A percentile compares a stretch with the other conserved stretches of the same genome.
These are phyloP conservation scores for Tetranychus piercei DNA, from an alignment of 2,888 invertebrate genomes.

Conservation along the genomic window DNA sequence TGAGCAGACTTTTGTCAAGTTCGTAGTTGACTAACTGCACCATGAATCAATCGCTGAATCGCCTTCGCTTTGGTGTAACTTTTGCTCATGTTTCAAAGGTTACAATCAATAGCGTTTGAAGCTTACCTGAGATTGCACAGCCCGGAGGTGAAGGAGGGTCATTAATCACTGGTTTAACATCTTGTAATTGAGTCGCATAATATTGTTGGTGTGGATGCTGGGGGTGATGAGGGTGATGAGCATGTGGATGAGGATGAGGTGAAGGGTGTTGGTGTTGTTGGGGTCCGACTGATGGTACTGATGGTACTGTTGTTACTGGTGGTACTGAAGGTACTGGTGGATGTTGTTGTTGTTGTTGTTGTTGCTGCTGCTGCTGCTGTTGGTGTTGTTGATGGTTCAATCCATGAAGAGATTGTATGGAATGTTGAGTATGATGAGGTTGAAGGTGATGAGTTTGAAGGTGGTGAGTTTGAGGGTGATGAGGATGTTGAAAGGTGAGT, in stretches of 20 bases:
- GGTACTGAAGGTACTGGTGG: background rate
- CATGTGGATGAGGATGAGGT: background rate
- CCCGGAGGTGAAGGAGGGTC: background rate
- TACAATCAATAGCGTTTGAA: background rate
- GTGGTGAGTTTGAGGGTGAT: conserved; percentile 6
- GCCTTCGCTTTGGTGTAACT: too few relatives aligned
- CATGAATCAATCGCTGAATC: too few relatives aligned
- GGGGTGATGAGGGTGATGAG: background rate
- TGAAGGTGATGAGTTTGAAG: background rate
- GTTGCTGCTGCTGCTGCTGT: conserved; percentile 24
- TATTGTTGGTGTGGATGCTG: background rate
- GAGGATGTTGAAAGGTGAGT: background rate
- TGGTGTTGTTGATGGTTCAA: conserved; percentile 22
- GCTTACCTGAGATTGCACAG: background rate
- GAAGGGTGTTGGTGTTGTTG: background rate
- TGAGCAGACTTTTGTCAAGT: too few relatives aligned
- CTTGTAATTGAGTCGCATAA: background rate
- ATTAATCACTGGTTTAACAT: background rate
- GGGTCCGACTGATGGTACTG: background rate
- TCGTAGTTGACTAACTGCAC: too few relatives aligned
- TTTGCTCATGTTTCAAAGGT: background rate
- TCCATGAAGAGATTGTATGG: too few relatives aligned
- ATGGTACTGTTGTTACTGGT: conserved; percentile 16
- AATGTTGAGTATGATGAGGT: too few relatives aligned
- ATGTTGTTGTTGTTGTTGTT: conserved; percentile 13